Percentiles rank a stretch among this genome's conserved stretches.
Evolutionary conservation across 2,888 invertebrate species (phyloP).

Genomic region (Calameuta idolon): DNA sequence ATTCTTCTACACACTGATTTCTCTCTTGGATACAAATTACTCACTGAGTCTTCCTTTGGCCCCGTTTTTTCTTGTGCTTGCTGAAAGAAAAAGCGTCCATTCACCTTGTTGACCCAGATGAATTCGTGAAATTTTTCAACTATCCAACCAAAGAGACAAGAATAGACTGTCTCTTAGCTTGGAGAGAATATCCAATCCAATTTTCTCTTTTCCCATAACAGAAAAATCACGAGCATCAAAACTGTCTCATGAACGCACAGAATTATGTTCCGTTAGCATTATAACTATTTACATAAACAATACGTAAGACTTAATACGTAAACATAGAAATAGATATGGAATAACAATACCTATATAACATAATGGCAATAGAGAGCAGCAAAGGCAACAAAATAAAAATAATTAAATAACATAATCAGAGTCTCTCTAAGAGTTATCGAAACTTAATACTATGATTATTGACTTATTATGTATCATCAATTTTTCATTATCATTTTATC

Average conservation of each 20-base stretch:
- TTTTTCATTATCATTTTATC: background rate
- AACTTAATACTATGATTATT: background rate
- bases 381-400: conserved; percentile 9
- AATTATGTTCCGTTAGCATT: background rate
- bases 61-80: conserved; percentile 63
- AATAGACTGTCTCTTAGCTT: background rate
- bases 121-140: conserved; percentile 1
- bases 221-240: background rate
- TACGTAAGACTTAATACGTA: background rate
- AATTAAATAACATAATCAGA: background rate
- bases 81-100: conserved; percentile 54
- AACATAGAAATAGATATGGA: background rate
- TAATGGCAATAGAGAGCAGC: conserved; percentile 51
- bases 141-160: conserved; percentile 13
- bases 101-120: conserved; percentile 8
- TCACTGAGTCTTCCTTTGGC: conserved; percentile 58
- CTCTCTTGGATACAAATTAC: conserved; percentile 33
- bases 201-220: background rate
- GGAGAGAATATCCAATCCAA: background rate
- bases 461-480: background rate
- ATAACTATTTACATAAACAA: background rate
- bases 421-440: background rate
- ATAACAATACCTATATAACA: conserved; percentile 24
- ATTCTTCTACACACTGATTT: background rate
- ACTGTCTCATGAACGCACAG: background rate